Base-by-base conservation (phyloP, 2,888 invertebrate species). In the Oligia strigilis region DNA sequence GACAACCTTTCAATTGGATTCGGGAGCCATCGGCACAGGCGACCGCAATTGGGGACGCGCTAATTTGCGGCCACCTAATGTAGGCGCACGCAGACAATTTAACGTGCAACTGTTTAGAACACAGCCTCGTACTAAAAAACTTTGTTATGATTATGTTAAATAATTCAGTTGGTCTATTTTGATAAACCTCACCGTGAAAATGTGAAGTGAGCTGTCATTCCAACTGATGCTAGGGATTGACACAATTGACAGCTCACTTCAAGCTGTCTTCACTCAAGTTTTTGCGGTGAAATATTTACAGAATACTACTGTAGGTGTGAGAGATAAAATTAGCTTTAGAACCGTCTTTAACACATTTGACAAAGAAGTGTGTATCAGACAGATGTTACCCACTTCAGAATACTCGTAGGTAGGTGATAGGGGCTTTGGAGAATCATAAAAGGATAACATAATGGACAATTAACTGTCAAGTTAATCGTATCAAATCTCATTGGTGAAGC, bases 1-100 rank as follows among this genome's bases (percentile, higher is more conserved):
- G 71, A 79, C 67, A 67, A 77, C 72, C 75, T 80, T 86, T 74
- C 76, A 77, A 84, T 86, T 81, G 74, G 69, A 77, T 87, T 84
- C 52, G 67, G 72, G 73, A 65, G 70, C 78, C 75, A 79, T 83
- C 69, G 76, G 75, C 62, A 70, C 80, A 73, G 60, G 13, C 72
- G 72, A 36, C 77, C 75, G 64, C 67, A 78, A 82, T 82, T 83
- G 79, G 67, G 81, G 43, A 52, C 67, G 40, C 75, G 46, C 72
- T 86, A 81, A 86, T 89, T 89, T 89, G 83, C 29, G 76, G 67
- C 71, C 66, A 49, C 62, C 46, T 77, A 78, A 82, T 82, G 58
- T 71, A 72, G 55, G 64, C 69, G 64, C 52, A 36, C 66, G 29
- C 65, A 76, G 49, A 67, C 46, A 64, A 58, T 36, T 66, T 60